A percentile compares a stretch with the other conserved stretches of the same genome.
phyloP scores from a whole-genome alignment of 2,888 invertebrate species.

The Liposcelis brunnea region DNA sequence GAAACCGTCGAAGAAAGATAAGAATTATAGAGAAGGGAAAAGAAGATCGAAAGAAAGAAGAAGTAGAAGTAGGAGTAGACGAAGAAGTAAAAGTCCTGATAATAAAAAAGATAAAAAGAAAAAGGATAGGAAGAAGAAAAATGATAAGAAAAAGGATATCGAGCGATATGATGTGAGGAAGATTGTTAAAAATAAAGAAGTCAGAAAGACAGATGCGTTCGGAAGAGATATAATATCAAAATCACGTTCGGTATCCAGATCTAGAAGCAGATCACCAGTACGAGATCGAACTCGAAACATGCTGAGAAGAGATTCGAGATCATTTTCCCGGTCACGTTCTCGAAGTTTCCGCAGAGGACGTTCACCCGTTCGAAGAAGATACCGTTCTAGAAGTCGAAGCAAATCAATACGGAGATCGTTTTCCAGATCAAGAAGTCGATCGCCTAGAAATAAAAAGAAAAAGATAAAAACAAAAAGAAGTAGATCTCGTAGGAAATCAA shows the following conservation, averaged over 20 bases:
- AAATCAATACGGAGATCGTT: no score
- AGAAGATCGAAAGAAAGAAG: conserved; percentile 28
- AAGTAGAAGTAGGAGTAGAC: conserved; percentile 25
- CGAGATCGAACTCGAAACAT: conserved; percentile 17
- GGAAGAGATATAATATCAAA: conserved; percentile 42
- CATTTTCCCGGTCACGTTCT: not conserved
- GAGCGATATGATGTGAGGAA: conserved; percentile 70
- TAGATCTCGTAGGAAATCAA: conserved; percentile 13
- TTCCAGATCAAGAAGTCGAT: not conserved
- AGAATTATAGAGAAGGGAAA: conserved; percentile 55
- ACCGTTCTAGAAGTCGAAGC: not conserved
- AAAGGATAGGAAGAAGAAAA: conserved; percentile 28
- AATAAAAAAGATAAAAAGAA: conserved; percentile 22
- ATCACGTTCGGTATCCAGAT: conserved; percentile 17
- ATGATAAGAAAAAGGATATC: conserved; percentile 55
- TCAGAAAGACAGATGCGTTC: conserved; percentile 46
- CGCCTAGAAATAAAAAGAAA: not conserved
- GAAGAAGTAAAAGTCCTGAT: conserved; percentile 20
- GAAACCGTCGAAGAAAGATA: conserved; percentile 61
- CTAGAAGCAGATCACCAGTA: conserved; percentile 19
- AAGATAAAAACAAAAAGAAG: conserved; percentile 12
- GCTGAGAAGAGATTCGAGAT: not conserved
- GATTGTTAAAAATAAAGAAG: conserved; percentile 23
- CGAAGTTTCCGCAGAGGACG: conserved; percentile 2
- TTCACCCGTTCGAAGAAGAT: not conserved